These are phyloP conservation scores for Drosophila auraria DNA, from an alignment of 1,140 invertebrate genomes.

Conservation along the genomic window DNA sequence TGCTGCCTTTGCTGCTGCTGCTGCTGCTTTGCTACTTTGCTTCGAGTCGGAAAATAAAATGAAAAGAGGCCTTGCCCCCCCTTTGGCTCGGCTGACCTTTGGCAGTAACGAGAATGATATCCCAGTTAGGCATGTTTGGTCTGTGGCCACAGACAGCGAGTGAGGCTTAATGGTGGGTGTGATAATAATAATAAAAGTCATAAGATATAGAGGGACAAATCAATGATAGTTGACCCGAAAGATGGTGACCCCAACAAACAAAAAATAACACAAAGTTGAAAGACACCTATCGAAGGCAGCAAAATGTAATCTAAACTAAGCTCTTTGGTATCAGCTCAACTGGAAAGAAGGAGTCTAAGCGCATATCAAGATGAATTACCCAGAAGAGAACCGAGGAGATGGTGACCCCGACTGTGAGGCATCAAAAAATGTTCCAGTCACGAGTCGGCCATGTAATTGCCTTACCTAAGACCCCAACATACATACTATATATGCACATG, in stretches of 20 bases:
- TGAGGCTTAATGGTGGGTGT: conserved; percentile 14
- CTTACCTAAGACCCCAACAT: conserved; percentile 1
- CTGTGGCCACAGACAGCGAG: too few species aligned
- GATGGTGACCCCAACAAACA: too few species aligned
- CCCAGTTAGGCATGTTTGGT: not conserved
- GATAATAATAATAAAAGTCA: not conserved
- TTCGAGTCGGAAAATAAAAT: conserved; percentile 51
- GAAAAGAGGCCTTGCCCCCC: conserved; percentile 63
- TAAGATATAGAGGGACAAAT: too few species aligned
- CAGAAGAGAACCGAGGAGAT: not conserved
- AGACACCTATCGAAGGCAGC: not conserved
- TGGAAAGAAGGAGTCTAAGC: conserved; percentile 6
- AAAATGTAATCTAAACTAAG: conserved; percentile 5
- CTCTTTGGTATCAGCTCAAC: not conserved
- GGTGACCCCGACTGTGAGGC: conserved; percentile 6
- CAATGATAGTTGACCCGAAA: too few species aligned
- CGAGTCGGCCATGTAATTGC: conserved; percentile 23
- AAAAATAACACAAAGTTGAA: not conserved
- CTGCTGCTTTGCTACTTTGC: conserved; percentile 47
- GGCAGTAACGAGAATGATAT: conserved; percentile 61
- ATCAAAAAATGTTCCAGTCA: conserved; percentile 29
- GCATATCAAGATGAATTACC: conserved; percentile 25
- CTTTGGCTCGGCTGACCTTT: conserved; percentile 60
- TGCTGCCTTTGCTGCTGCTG: conserved; percentile 52
- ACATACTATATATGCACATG: conserved; percentile 3